A percentile compares a stretch with the other conserved stretches of the same genome.
These are phyloP conservation scores for Exocentrus adspersus DNA, from an alignment of 2,888 invertebrate genomes.

Conservation along the genomic window DNA sequence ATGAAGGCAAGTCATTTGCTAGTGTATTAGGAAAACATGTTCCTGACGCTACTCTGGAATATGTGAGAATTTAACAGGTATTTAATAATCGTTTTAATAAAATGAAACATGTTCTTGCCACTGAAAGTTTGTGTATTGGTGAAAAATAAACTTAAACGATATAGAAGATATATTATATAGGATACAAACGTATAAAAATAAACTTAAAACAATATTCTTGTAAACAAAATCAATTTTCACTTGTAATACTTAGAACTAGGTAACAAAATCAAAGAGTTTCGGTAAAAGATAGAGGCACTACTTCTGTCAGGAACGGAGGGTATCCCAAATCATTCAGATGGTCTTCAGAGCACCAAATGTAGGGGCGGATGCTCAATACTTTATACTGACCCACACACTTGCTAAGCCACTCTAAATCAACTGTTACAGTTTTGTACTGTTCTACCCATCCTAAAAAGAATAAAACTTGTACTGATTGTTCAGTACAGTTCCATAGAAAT, in stretches of 20 bases:
- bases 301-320: slow-evolving; percentile 52
- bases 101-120: too few relatives aligned
- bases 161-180: too few relatives aligned
- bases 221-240: not conserved
- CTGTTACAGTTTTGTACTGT: slow-evolving; percentile 54
- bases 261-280: slow-evolving; percentile 29
- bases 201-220: not conserved
- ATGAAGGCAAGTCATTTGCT: slow-evolving; percentile 69
- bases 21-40: slow-evolving; percentile 65
- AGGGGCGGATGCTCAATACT: slow-evolving; percentile 55
- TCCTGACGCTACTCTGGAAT: slow-evolving; percentile 48
- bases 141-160: too few relatives aligned
- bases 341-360: slow-evolving; percentile 56
- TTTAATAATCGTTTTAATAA: not conserved
- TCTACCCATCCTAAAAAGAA: slow-evolving; percentile 57
- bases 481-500: not conserved
- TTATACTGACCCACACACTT: slow-evolving; percentile 58
- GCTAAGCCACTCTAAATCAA: slow-evolving; percentile 61
- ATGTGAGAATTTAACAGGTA: not conserved
- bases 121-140: too few relatives aligned
- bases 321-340: slow-evolving; percentile 54
- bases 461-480: not conserved
- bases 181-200: not conserved
- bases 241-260: not conserved
- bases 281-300: slow-evolving; percentile 43